Base-by-base conservation (phyloP, 2,113 vertebrate species). In the Callocephalon fimbriatum region DNA sequence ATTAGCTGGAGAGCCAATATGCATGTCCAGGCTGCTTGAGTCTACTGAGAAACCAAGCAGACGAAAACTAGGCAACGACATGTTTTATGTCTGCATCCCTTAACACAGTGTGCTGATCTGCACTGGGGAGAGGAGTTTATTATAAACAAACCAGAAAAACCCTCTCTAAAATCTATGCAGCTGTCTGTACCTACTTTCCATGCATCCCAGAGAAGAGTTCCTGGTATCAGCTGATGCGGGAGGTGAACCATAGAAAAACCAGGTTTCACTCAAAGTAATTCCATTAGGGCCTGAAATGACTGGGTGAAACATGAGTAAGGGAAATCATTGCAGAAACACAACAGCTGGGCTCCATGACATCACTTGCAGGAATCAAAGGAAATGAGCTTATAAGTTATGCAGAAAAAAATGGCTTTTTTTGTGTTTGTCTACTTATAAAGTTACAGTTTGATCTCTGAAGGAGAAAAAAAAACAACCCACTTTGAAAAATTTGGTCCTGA, bases 331-430 rank as follows among this genome's bases (percentile, higher is more conserved):
- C 93, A 96, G 93, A 70, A 94, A 76, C 91, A 95, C 95, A 97
- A 95, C 98, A 98, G 98, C 98, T 98, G 98, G 97, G 96, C 88
- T 98, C 97, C 85, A 95, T 98, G 98, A 98, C 98, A 98, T 98
- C 98, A 98, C 95, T 96, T 23, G 3, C 86, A 97, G 90, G 90
- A 98, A 97, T 97, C 96, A 98, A 97, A 97, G 96, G 94, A 96
- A 98, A 96, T 88, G 53, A 97, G 90, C 71, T 97, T 98, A 78
- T 92, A 88, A 96, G 93, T 97, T 97, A 97, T 97, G 96, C 97
- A 97, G 87, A 97, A 97, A 98, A 93, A 38, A 22, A 14, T 44
- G 32, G 22, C 56, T 35, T 35, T 58, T 58, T 58, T 91, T 97
- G 95, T 86, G 56, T 91, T 91, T 97, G 96, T 92, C 95, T 97